Conservation (phyloP, 2,797 vertebrate species). For the Glyptemys insculpta region DNA sequence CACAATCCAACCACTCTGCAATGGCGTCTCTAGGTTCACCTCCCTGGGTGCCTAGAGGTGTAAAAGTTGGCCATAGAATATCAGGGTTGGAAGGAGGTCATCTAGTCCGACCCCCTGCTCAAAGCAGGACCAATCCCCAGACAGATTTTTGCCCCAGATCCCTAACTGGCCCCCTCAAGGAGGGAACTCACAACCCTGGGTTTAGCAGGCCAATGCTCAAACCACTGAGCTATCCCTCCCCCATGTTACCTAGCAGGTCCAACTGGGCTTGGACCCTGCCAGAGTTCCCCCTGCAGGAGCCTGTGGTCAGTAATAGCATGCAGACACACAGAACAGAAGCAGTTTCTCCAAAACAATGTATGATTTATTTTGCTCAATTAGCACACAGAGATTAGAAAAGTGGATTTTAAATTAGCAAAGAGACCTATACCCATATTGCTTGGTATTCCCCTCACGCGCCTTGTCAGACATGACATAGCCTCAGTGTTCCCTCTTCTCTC, state of each 20-base stretch:
- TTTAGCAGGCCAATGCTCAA: too few relatives aligned
- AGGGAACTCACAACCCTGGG: too few relatives aligned
- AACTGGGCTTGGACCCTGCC: background rate
- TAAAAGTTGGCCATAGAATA: too few relatives aligned
- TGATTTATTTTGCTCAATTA: background rate
- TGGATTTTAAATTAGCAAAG: background rate
- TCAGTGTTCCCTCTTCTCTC: background rate
- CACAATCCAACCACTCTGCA: background rate
- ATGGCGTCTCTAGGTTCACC: background rate
- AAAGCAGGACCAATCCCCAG: too few relatives aligned
- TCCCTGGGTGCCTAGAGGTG: background rate
- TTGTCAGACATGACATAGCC: background rate
- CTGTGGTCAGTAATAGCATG: background rate
- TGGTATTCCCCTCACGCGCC: background rate
- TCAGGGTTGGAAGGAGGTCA: too few relatives aligned
- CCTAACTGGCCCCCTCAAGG: too few relatives aligned
- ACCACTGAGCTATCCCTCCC: too few relatives aligned
- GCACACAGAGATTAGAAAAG: background rate
- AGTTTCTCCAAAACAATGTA: background rate
- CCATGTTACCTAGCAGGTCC: background rate
- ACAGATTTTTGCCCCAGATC: too few relatives aligned
- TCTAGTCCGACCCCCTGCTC: too few relatives aligned
- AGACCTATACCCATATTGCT: background rate
- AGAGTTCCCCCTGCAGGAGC: background rate
- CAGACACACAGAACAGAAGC: background rate